A percentile compares a stretch with the other conserved stretches of the same genome.
Evolutionary conservation across 30 jellyfish, hydroid and myxozoan species (phyloP).

Genomic region (Chironex yamaguchii): DNA sequence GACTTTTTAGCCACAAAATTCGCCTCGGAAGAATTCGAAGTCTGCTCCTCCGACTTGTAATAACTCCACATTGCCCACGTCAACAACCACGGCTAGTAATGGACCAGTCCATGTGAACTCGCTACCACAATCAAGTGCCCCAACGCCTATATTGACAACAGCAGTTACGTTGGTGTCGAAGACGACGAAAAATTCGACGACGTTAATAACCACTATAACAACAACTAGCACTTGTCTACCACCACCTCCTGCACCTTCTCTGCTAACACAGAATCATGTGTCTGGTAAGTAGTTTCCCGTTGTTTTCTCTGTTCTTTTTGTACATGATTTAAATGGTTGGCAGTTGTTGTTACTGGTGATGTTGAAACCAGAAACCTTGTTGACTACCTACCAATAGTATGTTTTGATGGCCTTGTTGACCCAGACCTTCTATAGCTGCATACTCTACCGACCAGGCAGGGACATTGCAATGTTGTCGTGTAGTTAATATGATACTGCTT

Average conservation of each 20-base stretch:
- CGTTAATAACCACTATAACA: constrained; percentile 29
- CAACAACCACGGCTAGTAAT: background rate
- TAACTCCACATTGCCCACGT: background rate
- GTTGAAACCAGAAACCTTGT: too few species aligned
- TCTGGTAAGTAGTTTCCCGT: background rate
- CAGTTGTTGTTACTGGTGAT: too few species aligned
- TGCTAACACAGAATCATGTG: background rate
- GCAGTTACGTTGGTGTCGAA: constrained; percentile 41
- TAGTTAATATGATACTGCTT: too few species aligned
- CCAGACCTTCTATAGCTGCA: too few species aligned
- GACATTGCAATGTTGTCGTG: too few species aligned
- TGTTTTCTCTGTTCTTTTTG: too few species aligned
- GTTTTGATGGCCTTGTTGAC: too few species aligned
- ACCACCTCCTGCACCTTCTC: constrained; percentile 48
- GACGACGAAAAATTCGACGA: constrained; percentile 20
- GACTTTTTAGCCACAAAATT: background rate
- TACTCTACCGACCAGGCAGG: too few species aligned
- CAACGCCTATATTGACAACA: constrained; percentile 51
- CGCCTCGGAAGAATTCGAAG: background rate
- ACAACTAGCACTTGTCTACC: constrained; percentile 49
- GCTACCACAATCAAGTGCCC: background rate
- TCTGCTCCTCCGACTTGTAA: background rate
- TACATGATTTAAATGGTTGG: too few species aligned
- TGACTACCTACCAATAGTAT: too few species aligned
- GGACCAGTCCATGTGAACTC: background rate